Evolutionary conservation across 2,888 invertebrate species (phyloP).

Genomic region (Portevinia maculata): DNA sequence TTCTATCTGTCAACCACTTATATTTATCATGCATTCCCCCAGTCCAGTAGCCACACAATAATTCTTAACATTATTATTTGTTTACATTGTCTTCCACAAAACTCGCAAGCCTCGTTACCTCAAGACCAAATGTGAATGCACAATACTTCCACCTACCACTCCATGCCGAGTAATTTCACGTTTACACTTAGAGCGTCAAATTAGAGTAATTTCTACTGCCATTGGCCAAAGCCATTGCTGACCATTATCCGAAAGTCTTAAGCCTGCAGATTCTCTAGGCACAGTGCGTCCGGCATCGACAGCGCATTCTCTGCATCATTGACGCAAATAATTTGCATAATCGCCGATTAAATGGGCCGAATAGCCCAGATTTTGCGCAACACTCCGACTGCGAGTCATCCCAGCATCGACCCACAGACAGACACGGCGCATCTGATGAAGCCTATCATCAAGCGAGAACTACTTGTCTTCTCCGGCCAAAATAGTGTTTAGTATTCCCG

Average conservation of each 20-base stretch:
- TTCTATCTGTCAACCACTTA: too few relatives aligned
- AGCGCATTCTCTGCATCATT: constrained; percentile 64
- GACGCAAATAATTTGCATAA: constrained; percentile 73
- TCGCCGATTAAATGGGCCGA: constrained; percentile 70
- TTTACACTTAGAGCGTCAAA: constrained; percentile 73
- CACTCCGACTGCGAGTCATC: constrained; percentile 16
- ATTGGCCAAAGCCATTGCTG: constrained; percentile 63
- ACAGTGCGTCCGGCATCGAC: constrained; percentile 56
- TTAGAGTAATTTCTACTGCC: constrained; percentile 67
- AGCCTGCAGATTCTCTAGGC: constrained; percentile 31
- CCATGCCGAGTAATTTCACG: constrained; percentile 61
- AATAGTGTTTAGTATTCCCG: constrained; percentile 38
- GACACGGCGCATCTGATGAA: constrained; percentile 32
- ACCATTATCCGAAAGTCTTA: constrained; percentile 66
- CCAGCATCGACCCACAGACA: background rate
- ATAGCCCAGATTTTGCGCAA: constrained; percentile 68
- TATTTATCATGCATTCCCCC: too few relatives aligned
- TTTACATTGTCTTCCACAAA: constrained; percentile 9
- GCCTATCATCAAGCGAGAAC: constrained; percentile 62
- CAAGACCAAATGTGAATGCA: constrained; percentile 1
- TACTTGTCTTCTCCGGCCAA: constrained; percentile 64
- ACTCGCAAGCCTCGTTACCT: background rate
- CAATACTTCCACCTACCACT: background rate
- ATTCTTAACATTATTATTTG: background rate
- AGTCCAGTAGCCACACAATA: too few relatives aligned